Evolutionary conservation across 2,888 invertebrate genomes (phyloP), one percentile per base, ranked within the genome.

Genomic region (Eremobia ochroleuca): DNA sequence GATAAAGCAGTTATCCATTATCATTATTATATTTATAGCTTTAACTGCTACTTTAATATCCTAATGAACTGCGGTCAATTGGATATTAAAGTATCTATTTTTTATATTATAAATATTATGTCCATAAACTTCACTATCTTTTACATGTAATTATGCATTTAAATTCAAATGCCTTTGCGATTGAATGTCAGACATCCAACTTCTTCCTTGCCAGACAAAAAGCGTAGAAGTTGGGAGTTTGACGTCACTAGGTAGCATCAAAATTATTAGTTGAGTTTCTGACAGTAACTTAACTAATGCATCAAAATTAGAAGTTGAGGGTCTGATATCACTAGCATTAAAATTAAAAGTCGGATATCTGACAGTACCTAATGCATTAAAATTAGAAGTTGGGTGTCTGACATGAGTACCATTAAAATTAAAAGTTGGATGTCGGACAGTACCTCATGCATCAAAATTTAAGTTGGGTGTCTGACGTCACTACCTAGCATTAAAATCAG

Each of bases 1-100:
- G 73, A 81, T 81, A 83, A 52, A 13, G 34, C 34, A 21, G 18
- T 69, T 73, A 68, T 49, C 40, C 15, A 25, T 58, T 61, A 73
- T 71, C 34, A 61, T 46, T 58, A 65, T 58, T 31, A 21, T 71
- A 79, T 79, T 73, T 64, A 79, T 70, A 79, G 52, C 31, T 58
- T 40, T 28, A 66, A n/a, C n/a, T n/a, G n/a, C n/a, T n/a, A n/a
- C n/a, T n/a, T n/a, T n/a, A n/a, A n/a, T n/a, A n/a, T n/a, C n/a
- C n/a, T n/a, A n/a, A n/a, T n/a, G n/a, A n/a, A n/a, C n/a, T n/a
- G n/a, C n/a, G n/a, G n/a, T n/a, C n/a, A n/a, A n/a, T n/a, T n/a
- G n/a, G n/a, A n/a, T n/a, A n/a, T n/a, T n/a, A n/a, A n/a, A n/a
- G n/a, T n/a, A n/a, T n/a, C n/a, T n/a, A n/a, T n/a, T n/a, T 66